Base-by-base conservation (phyloP, 2,888 invertebrate genomes). In the Dione juno region DNA sequence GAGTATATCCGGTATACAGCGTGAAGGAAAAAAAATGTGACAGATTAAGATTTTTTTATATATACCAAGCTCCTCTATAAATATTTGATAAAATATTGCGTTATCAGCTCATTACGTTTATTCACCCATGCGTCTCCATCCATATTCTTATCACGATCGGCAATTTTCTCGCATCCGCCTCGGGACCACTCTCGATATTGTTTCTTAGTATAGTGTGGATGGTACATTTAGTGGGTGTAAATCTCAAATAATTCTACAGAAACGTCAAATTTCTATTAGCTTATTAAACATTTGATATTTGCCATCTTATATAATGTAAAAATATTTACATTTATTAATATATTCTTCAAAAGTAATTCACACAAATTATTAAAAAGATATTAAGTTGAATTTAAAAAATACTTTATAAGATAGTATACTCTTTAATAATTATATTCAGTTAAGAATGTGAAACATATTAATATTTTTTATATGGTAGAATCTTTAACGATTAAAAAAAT, bases 141-240 rank as follows among this genome's bases (percentile, higher is more conserved):
- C 64, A 64, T 65, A 72, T 72, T 72, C 66, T 37, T 54, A 69
- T 63, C 72, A 72, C 72, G 72, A 63, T 69, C 54, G 41, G 61
- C 66, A 66, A 66, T 72, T 63, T 66, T 63, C 61, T 63, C 63
- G 61, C 28, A 28, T 28, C 28, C 28, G 50, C 54, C 48, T 59
- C 41, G 72, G 54, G 66, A 57, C 61, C 63, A 69, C 69, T 72
- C 66, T 41, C 66, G 52, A 58, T 72, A 69, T 66, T 66, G 66
- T 69, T 66, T 66, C 53, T 53, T 1, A 16, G n/a, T 54, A 35
- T 9, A 0, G 13, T 35, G 37, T 50, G 7, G 13, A 64, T 16
- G 3, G 50, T 45, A n/a, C 3, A 50, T 37, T 35, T 19, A 50
- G 37, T 64, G 11, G 8, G 16, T 37, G 7, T 37, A 16, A 19